Evolutionary conservation across 2,797 vertebrate species (phyloP).

Genomic region (Leucoraja ocellata): DNA sequence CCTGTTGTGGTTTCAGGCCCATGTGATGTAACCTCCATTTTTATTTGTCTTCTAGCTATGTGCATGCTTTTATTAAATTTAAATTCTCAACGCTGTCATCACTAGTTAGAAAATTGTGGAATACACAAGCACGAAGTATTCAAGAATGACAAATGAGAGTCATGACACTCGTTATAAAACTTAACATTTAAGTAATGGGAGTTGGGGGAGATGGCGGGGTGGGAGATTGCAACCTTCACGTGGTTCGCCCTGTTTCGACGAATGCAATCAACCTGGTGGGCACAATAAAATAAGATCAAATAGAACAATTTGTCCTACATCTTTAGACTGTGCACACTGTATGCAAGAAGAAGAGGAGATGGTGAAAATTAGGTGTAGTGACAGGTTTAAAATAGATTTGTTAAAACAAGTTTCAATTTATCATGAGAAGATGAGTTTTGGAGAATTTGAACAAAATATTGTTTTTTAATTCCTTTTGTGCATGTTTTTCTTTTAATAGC

Average conservation of each 20-base stretch:
- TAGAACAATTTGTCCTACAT: no score
- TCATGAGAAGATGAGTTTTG: neutral
- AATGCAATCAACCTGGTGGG: no score
- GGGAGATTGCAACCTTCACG: no score
- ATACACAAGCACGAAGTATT: neutral
- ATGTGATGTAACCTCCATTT: neutral
- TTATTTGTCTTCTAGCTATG: neutral
- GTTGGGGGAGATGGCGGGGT: neutral
- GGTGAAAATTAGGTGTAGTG: neutral
- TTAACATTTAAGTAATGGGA: neutral
- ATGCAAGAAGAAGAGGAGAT: no score
- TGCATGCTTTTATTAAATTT: neutral
- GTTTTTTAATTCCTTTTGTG: neutral
- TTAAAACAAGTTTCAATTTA: neutral
- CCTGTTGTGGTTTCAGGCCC: neutral
- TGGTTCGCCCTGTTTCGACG: no score
- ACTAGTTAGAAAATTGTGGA: neutral
- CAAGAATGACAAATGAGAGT: no score
- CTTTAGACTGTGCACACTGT: no score
- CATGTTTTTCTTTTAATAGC: slow-evolving; percentile 53
- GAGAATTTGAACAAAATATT: neutral
- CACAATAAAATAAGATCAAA: no score
- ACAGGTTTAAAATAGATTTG: neutral
- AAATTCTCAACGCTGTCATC: neutral
- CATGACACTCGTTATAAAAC: neutral